A percentile compares a stretch with the other conserved stretches of the same genome.
Conservation (phyloP, 2,888 invertebrate genomes). For the Eupithecia abbreviata region DNA sequence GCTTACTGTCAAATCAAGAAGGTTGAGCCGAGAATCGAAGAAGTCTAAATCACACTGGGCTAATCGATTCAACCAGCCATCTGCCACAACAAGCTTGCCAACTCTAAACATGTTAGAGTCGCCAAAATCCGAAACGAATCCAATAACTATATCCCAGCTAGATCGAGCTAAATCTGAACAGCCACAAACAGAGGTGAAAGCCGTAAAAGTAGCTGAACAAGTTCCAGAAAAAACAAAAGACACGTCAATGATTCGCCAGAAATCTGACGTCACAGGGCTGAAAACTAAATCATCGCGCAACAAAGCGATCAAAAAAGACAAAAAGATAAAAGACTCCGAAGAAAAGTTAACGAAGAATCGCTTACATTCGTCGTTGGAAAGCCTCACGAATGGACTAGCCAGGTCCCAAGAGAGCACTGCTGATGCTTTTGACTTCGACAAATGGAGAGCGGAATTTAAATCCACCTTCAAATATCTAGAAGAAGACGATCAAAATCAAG, state of each 20-base stretch:
- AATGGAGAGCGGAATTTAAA: conserved; percentile 77
- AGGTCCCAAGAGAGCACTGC: conserved; percentile 76
- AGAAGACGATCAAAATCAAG: conserved; percentile 72
- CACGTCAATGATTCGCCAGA: conserved; percentile 80
- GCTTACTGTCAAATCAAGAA: conserved; percentile 93
- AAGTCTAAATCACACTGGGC: conserved; percentile 88
- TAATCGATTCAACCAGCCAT: conserved; percentile 91
- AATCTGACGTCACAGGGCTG: conserved; percentile 85
- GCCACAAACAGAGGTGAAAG: conserved; percentile 51
- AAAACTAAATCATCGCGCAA: conserved; percentile 73
- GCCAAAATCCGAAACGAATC: conserved; percentile 72
- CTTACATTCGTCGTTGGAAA: conserved; percentile 76
- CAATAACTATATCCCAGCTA: conserved; percentile 57
- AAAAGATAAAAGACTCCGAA: conserved; percentile 64
- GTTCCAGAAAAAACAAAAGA: conserved; percentile 56
- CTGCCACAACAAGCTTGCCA: conserved; percentile 92
- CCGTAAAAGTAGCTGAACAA: conserved; percentile 38
- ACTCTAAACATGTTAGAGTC: conserved; percentile 85
- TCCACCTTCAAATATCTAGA: conserved; percentile 74
- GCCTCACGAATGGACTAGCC: conserved; percentile 71
- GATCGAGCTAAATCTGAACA: conserved; percentile 76
- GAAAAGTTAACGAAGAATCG: conserved; percentile 66
- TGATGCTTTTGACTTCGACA: conserved; percentile 75
- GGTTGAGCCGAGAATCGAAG: conserved; percentile 83
- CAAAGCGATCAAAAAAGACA: conserved; percentile 70